Conservation (phyloP, 2,888 invertebrate genomes). For the Euproctis similis region DNA sequence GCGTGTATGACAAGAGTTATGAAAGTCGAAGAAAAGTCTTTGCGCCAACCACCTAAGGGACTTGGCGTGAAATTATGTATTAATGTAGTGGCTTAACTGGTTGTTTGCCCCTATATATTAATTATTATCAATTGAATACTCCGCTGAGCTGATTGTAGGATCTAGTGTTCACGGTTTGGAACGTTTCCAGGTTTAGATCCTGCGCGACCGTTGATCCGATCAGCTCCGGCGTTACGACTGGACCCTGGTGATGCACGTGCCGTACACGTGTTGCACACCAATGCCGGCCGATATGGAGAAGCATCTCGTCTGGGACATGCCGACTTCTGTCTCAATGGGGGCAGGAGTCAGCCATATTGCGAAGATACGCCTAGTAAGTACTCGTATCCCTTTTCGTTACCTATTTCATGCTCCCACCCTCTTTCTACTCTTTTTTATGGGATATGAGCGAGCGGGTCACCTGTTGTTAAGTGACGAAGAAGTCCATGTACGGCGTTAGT, state of each 20-base stretch:
- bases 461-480: no score
- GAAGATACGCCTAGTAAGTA: conserved; percentile 80
- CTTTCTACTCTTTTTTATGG: no score
- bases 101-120: background rate
- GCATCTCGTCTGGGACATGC: conserved; percentile 83
- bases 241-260: conserved; percentile 85
- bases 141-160: no score
- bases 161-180: background rate
- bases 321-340: conserved; percentile 88
- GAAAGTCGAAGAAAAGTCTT: no score
- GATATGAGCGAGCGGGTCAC: no score
- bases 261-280: conserved; percentile 86
- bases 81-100: no score
- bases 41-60: no score
- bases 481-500: no score
- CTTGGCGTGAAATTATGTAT: no score
- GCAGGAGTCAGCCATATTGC: conserved; percentile 85
- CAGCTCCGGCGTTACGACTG: conserved; percentile 77
- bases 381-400: no score
- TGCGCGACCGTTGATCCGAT: conserved; percentile 82
- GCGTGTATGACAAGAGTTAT: no score
- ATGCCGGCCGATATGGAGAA: conserved; percentile 87
- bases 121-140: background rate
- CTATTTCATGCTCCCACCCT: no score
- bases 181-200: conserved; percentile 81